Conservation (phyloP, 2,113 vertebrate species). For the Pedionomus torquatus region DNA sequence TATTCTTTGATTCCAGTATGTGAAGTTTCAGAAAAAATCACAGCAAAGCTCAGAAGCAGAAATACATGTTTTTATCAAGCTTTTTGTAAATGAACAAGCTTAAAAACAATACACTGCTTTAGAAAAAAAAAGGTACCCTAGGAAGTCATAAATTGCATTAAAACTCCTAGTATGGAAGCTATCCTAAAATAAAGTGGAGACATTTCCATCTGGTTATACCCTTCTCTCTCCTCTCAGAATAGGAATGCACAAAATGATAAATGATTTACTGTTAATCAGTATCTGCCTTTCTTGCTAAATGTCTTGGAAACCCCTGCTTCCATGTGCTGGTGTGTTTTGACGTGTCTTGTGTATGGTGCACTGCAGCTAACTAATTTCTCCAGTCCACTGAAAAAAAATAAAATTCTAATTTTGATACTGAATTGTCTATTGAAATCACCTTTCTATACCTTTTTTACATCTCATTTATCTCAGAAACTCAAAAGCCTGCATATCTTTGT, state of each 20-base stretch:
- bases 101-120: not conserved
- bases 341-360: not conserved
- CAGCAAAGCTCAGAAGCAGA: not conserved
- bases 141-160: not conserved
- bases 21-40: not conserved
- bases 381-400: not conserved
- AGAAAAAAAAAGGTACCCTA: not conserved
- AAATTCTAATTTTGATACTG: not conserved
- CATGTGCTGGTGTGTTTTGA: not conserved
- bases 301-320: not conserved
- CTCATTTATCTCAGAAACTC: not conserved
- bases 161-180: not conserved
- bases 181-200: not conserved
- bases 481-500: not conserved
- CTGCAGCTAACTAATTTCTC: not conserved
- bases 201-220: not conserved
- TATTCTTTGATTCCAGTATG: not conserved
- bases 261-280: not conserved
- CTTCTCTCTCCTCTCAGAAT: not conserved
- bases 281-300: not conserved
- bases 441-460: not conserved
- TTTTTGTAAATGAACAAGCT: not conserved
- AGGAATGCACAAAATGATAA: not conserved
- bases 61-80: not conserved
- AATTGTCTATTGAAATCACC: not conserved